These are phyloP conservation scores for Telmatherina bonti DNA, from an alignment of 2,797 vertebrate genomes.

Conservation along the genomic window DNA sequence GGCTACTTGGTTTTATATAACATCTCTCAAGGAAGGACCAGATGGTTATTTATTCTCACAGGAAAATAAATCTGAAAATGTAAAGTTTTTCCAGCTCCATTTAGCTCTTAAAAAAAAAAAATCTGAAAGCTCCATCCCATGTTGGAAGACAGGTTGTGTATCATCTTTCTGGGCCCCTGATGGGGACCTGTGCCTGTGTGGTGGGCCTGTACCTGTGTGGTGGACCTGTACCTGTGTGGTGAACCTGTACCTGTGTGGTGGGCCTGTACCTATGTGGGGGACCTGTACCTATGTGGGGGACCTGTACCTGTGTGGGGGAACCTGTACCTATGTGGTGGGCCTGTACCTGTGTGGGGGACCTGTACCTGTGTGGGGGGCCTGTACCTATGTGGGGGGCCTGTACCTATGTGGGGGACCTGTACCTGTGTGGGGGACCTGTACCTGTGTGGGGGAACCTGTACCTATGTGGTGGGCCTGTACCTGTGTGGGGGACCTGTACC, in stretches of 20 bases:
- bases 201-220: slow-evolving; percentile 81
- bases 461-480: slow-evolving; percentile 81
- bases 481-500: slow-evolving; percentile 81
- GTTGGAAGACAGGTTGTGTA: too few species aligned
- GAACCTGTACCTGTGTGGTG: slow-evolving; percentile 79
- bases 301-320: slow-evolving; percentile 81
- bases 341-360: slow-evolving; percentile 81
- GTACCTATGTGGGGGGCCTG: slow-evolving; percentile 81
- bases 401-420: slow-evolving; percentile 80
- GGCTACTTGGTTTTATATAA: too few species aligned
- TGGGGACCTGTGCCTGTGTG: slow-evolving; percentile 65
- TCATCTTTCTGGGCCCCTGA: too few species aligned
- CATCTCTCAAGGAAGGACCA: too few species aligned
- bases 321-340: slow-evolving; percentile 80
- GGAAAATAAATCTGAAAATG: too few species aligned
- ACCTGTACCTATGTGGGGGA: slow-evolving; percentile 80
- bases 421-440: slow-evolving; percentile 81
- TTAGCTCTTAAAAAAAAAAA: too few species aligned
- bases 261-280: slow-evolving; percentile 81
- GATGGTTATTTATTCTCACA: too few species aligned
- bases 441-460: slow-evolving; percentile 80
- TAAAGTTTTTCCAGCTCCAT: too few species aligned
- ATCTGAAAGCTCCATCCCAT: too few species aligned
- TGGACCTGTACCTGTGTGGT: slow-evolving; percentile 81
- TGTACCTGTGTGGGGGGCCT: slow-evolving; percentile 81